Conservation (phyloP, 1,140 invertebrate species). For the Heliconius eleuchia region DNA sequence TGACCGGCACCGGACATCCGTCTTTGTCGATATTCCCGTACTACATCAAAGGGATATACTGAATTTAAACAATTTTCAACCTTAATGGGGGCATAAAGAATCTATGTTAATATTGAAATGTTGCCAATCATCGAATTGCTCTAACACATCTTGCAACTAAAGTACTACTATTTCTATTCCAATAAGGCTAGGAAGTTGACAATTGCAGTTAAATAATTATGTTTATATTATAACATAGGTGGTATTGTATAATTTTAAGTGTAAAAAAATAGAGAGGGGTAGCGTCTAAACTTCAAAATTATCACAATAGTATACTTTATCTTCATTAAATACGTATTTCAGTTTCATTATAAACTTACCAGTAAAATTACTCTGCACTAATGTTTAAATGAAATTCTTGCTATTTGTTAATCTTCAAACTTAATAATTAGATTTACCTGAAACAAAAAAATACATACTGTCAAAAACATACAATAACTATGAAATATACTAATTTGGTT, state of each 20-base stretch:
- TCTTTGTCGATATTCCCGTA: slow-evolving; percentile 80
- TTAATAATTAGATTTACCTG: neutral
- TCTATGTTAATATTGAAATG: slow-evolving; percentile 39
- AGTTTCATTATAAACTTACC: neutral
- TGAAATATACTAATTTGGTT: slow-evolving; percentile 60
- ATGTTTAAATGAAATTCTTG: too few species aligned
- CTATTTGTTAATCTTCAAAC: neutral
- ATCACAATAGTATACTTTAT: too few species aligned
- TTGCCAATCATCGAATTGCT: slow-evolving; percentile 55
- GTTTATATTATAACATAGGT: neutral
- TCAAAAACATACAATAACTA: slow-evolving; percentile 25
- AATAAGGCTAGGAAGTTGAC: neutral
- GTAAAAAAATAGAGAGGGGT: too few species aligned
- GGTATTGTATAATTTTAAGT: too few species aligned
- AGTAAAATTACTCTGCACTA: neutral
- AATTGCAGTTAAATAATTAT: neutral
- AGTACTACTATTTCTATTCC: slow-evolving; percentile 8
- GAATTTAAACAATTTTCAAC: slow-evolving; percentile 60
- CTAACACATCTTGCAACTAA: slow-evolving; percentile 41
- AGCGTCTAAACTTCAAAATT: too few species aligned
- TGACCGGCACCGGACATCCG: slow-evolving; percentile 80
- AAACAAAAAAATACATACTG: slow-evolving; percentile 2
- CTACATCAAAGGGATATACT: slow-evolving; percentile 75
- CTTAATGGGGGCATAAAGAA: slow-evolving; percentile 50
- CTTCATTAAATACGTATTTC: neutral